These are phyloP conservation scores for Trimorus sp. DNA, from an alignment of 2,888 invertebrate genomes.

Conservation along the genomic window DNA sequence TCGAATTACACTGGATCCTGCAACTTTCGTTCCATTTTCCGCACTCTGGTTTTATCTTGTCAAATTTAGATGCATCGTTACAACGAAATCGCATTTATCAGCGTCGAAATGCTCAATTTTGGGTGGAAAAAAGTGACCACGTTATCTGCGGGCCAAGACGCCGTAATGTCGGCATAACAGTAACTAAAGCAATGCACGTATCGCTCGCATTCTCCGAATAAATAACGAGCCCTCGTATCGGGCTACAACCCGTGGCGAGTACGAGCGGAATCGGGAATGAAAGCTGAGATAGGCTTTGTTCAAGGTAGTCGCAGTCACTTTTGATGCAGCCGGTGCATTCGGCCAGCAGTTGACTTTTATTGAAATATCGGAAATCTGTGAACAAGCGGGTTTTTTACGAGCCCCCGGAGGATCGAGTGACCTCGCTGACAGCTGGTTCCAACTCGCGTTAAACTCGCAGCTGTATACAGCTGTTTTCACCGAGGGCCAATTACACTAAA, in stretches of 20 bases:
- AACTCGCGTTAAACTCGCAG: slow-evolving; percentile 28
- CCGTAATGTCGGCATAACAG: slow-evolving; percentile 60
- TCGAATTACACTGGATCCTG: not conserved
- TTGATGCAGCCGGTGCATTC: slow-evolving; percentile 62
- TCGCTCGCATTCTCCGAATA: slow-evolving; percentile 64
- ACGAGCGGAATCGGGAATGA: slow-evolving; percentile 59
- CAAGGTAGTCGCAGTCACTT: slow-evolving; percentile 51
- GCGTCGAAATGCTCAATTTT: slow-evolving; percentile 50
- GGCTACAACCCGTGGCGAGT: slow-evolving; percentile 52
- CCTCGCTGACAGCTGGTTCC: slow-evolving; percentile 43
- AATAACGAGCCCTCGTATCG: slow-evolving; percentile 64
- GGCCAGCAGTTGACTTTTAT: slow-evolving; percentile 55
- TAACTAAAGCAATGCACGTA: slow-evolving; percentile 66
- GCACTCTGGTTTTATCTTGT: slow-evolving; percentile 43
- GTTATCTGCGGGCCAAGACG: slow-evolving; percentile 58
- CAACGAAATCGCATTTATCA: slow-evolving; percentile 52
- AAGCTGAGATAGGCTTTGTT: slow-evolving; percentile 62
- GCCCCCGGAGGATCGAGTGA: slow-evolving; percentile 29
- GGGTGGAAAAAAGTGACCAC: slow-evolving; percentile 48
- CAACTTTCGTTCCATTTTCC: slow-evolving; percentile 27
- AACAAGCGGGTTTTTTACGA: slow-evolving; percentile 37
- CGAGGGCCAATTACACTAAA: slow-evolving; percentile 6
- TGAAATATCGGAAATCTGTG: slow-evolving; percentile 57
- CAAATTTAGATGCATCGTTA: slow-evolving; percentile 50
- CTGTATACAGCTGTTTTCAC: slow-evolving; percentile 52